Evolutionary conservation across 2,888 invertebrate species (phyloP).

Genomic region (Molanna angustata): DNA sequence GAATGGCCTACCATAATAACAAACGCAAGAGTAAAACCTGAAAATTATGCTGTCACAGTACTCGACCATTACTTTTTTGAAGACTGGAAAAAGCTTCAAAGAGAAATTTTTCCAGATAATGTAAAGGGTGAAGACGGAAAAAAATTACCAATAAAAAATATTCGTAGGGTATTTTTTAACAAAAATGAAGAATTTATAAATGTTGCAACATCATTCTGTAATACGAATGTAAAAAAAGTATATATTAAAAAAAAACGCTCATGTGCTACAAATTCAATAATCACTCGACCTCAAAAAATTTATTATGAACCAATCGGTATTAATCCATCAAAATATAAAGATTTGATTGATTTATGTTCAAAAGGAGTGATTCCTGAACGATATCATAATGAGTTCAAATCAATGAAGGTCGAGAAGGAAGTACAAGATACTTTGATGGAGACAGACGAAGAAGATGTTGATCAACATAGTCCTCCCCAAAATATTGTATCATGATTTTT

Average conservation of each 20-base stretch:
- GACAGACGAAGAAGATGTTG: constrained; percentile 5
- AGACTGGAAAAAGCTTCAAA: not conserved
- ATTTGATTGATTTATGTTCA: constrained; percentile 1
- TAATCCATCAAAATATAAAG: constrained; percentile 3
- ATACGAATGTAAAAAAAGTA: not conserved
- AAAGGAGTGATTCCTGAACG: constrained; percentile 1
- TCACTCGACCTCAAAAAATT: not conserved
- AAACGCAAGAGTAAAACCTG: not conserved
- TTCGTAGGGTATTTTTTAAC: not conserved
- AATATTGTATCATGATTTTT: too few relatives aligned
- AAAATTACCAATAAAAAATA: not conserved
- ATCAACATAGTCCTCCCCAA: too few relatives aligned
- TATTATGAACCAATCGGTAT: not conserved
- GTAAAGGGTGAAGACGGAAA: not conserved
- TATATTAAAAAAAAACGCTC: not conserved
- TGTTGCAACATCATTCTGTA: not conserved
- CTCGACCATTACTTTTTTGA: not conserved
- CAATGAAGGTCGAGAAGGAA: not conserved
- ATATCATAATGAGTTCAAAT: not conserved
- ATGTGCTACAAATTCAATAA: not conserved
- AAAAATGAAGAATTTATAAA: constrained; percentile 2
- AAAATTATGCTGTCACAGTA: not conserved
- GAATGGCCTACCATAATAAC: constrained; percentile 3
- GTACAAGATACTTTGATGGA: constrained; percentile 1
- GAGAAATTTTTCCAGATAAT: not conserved